Evolutionary conservation across 2,797 vertebrate species (phyloP).

Genomic region (Gymnoscopelus braueri): DNA sequence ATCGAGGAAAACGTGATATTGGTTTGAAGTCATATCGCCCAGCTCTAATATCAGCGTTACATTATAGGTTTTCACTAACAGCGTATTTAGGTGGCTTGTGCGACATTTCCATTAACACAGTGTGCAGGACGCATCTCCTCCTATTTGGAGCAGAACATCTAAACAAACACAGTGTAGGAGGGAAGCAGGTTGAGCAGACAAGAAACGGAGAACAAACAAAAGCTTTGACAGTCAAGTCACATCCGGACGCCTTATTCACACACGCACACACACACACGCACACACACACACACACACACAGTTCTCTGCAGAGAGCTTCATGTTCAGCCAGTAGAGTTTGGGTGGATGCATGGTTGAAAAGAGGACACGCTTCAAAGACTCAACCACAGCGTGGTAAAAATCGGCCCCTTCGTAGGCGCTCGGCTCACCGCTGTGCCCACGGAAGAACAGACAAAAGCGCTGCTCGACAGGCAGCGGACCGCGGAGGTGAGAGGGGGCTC

Average conservation of each 20-base stretch:
- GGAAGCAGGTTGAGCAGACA: slow-evolving; percentile 61
- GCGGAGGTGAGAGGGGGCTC: slow-evolving; percentile 46
- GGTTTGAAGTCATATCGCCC: too few species aligned
- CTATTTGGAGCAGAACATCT: slow-evolving; percentile 43
- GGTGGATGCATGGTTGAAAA: slow-evolving; percentile 52
- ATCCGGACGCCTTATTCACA: slow-evolving; percentile 46
- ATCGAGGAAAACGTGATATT: too few species aligned
- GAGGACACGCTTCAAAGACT: slow-evolving; percentile 61
- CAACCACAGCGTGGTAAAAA: slow-evolving; percentile 42
- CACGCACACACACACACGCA: too few species aligned
- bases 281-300: neutral
- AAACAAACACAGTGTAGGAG: slow-evolving; percentile 65
- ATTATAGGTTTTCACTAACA: neutral
- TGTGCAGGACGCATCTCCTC: slow-evolving; percentile 46
- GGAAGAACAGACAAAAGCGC: slow-evolving; percentile 40
- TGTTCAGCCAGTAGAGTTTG: slow-evolving; percentile 51
- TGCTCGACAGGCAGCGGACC: slow-evolving; percentile 34
- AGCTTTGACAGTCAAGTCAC: slow-evolving; percentile 48
- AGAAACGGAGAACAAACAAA: slow-evolving; percentile 59
- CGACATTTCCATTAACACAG: slow-evolving; percentile 46
- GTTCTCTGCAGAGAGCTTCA: slow-evolving; percentile 43
- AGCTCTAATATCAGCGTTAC: too few species aligned
- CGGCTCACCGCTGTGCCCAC: slow-evolving; percentile 31
- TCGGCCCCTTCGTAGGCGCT: slow-evolving; percentile 29
- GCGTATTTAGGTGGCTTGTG: slow-evolving; percentile 43